These are phyloP conservation scores for Drosophila greeni DNA, from an alignment of 2,888 invertebrate species.

Conservation along the genomic window DNA sequence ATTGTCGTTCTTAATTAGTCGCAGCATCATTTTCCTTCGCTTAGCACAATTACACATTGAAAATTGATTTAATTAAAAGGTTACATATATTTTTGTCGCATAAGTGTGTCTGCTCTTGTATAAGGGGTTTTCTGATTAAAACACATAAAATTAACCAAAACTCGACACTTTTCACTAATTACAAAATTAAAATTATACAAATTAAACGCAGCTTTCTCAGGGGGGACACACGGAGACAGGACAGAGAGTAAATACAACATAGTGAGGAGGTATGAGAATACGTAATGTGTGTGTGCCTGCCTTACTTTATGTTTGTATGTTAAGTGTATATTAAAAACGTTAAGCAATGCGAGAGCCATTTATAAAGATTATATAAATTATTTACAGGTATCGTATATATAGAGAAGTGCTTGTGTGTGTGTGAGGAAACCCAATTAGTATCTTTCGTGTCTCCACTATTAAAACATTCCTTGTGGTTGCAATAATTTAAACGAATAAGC, in stretches of 20 bases:
- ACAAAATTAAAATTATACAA: slow-evolving; percentile 66
- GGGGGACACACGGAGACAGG: slow-evolving; percentile 40
- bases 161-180: slow-evolving; percentile 65
- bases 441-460: slow-evolving; percentile 46
- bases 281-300: slow-evolving; percentile 19
- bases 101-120: not conserved
- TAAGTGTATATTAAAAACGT: slow-evolving; percentile 23
- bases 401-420: slow-evolving; percentile 41
- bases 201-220: slow-evolving; percentile 38
- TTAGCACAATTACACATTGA: slow-evolving; percentile 35
- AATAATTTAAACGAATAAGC: slow-evolving; percentile 65
- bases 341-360: slow-evolving; percentile 58
- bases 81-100: slow-evolving; percentile 44
- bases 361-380: slow-evolving; percentile 62
- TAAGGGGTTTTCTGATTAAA: slow-evolving; percentile 31
- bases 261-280: slow-evolving; percentile 37
- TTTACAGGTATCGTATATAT: slow-evolving; percentile 58
- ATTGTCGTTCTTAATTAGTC: slow-evolving; percentile 5
- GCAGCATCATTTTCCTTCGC: slow-evolving; percentile 12
- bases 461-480: slow-evolving; percentile 54
- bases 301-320: slow-evolving; percentile 16
- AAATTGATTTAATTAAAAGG: slow-evolving; percentile 59
- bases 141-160: slow-evolving; percentile 51
- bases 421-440: slow-evolving; percentile 63
- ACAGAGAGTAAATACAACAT: slow-evolving; percentile 56